A percentile compares a stretch with the other conserved stretches of the same genome.
These are phyloP conservation scores for Pangasius larnaudii DNA, from an alignment of 2,797 vertebrate species.

Conservation along the genomic window DNA sequence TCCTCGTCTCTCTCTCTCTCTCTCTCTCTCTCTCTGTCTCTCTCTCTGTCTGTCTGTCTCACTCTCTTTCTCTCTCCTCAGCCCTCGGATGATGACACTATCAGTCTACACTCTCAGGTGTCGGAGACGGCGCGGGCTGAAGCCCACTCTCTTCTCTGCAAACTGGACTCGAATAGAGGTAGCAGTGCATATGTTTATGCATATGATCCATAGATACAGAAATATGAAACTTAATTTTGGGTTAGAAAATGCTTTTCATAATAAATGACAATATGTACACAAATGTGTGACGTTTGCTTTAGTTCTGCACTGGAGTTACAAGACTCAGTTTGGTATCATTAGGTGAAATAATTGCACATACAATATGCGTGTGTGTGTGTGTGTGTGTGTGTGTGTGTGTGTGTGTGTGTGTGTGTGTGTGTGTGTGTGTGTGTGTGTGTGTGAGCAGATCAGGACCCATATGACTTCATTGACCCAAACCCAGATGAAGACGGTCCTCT, in stretches of 20 bases:
- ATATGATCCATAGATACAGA: neutral
- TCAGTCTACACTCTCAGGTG: conserved; percentile 97
- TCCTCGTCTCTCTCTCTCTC: neutral
- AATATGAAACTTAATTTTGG: neutral
- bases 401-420: conserved; percentile 20
- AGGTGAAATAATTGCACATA: neutral
- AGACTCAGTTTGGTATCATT: neutral
- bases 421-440: conserved; percentile 54
- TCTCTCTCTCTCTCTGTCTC: neutral
- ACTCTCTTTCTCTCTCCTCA: conserved; percentile 58
- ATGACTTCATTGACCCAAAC: conserved; percentile 91
- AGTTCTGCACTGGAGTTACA: neutral
- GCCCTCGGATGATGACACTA: conserved; percentile 98
- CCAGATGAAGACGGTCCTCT: conserved; percentile 84
- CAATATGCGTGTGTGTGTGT: neutral
- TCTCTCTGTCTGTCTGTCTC: neutral
- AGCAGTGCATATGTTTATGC: neutral
- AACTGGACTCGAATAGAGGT: conserved; percentile 78
- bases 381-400: conserved; percentile 1
- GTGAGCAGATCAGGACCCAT: conserved; percentile 84
- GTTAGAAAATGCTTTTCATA: neutral
- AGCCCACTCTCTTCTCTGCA: conserved; percentile 82
- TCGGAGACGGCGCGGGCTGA: conserved; percentile 92
- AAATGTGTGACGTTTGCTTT: neutral
- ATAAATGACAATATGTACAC: neutral